Base-by-base conservation (phyloP, 2,797 vertebrate genomes). In the Phoeniculus purpureus region DNA sequence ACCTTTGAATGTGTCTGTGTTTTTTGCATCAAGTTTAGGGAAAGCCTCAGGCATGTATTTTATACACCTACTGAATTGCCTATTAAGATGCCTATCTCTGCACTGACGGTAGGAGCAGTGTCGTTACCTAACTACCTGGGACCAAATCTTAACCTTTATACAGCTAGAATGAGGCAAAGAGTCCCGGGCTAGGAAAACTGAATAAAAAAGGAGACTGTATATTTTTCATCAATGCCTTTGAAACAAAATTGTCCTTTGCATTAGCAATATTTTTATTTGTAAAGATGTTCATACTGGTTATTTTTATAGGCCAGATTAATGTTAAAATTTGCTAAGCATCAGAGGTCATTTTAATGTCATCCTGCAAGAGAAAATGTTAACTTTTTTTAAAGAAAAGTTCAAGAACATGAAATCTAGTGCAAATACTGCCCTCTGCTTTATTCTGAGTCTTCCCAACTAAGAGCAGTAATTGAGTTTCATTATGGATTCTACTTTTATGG, bases 11-110 rank as follows among this genome's bases (percentile, higher is more conserved):
- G 10, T 61, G 45, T 88, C 78, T 93, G 23, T 52, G 21, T 73
- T 74, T 86, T 94, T 92, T 84, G 15, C 68, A 60, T 89, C 56
- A 64, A 85, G 37, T 65, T 29, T 68, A 51, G 81, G 80, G 86
- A 89, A 90, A 90, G 90, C 93, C 94, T 77, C 48, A 51, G 90
- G 90, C 92, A 82, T 86, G 90, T 95, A 90, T 65, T 95, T 93
- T 87, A 48, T 80, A 85, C 84, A 82, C 92, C 86, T 77, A 94
- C 90, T 25, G 88, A 90, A 59, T 10, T 93, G 47, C 86, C 25
- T 93, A 43, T 73, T 82, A 45, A 94, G 95, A 90, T 93, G 34
- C 1, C 0, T 94, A 88, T 94, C 94, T 93, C 54, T 80, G 14
- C 29, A 29, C 64, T 80, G 86, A 65, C 71, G 88, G 58, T 48